Percentiles rank a stretch among this genome's conserved stretches.
Conservation (phyloP, 2,113 vertebrate species). For the Choloepus hoffmanni region DNA sequence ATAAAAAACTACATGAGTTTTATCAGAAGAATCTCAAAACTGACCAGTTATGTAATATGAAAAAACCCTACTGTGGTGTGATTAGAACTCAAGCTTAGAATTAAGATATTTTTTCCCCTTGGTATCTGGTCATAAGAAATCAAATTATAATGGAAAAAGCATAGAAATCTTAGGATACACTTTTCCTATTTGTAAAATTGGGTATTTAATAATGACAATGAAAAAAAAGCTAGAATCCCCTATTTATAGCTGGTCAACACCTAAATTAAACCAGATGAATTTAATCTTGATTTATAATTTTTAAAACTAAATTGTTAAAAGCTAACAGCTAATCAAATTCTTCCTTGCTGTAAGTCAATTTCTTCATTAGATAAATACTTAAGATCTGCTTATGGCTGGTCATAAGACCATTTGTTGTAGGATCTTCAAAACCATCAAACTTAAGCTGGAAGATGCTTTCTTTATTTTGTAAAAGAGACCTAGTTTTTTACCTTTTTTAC, state of each 20-base stretch:
- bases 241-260: neutral
- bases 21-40: slow-evolving; percentile 31
- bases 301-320: neutral
- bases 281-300: neutral
- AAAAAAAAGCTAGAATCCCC: neutral
- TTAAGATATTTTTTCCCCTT: neutral
- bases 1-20: neutral
- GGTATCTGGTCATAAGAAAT: neutral
- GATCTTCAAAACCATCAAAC: neutral
- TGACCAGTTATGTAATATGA: neutral
- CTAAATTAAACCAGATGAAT: neutral
- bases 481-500: neutral
- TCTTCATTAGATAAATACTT: neutral
- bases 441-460: neutral
- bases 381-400: neutral
- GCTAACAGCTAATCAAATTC: neutral
- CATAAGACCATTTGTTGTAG: neutral
- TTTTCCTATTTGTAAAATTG: neutral
- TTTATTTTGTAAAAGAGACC: neutral
- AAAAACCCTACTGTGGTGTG: neutral
- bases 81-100: neutral
- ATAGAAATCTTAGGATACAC: neutral
- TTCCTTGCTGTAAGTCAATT: neutral
- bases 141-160: neutral
- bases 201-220: neutral